Percentiles rank a stretch among this genome's conserved stretches.
Evolutionary conservation across 2,888 invertebrate species (phyloP).

Genomic region (Euphydryas editha): DNA sequence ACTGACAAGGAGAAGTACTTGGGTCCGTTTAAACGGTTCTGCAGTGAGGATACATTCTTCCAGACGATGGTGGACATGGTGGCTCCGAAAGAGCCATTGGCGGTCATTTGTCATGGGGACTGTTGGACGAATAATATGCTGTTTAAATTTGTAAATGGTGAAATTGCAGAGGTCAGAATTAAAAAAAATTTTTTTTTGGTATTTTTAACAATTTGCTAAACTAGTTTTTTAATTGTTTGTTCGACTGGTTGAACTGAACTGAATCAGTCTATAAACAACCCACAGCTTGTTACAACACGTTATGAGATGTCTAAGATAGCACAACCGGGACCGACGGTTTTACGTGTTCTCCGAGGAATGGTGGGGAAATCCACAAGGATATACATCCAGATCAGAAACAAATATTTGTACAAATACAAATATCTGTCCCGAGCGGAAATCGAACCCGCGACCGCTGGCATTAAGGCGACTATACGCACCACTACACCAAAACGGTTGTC

Average conservation of each 20-base stretch:
- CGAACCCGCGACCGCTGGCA: too few species aligned
- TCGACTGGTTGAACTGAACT: background rate
- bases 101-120: conserved; percentile 89
- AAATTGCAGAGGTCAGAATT: conserved; percentile 80
- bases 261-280: too few species aligned
- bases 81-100: conserved; percentile 84
- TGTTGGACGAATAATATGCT: conserved; percentile 90
- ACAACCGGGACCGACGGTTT: too few species aligned
- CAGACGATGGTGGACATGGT: conserved; percentile 86
- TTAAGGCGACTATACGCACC: too few species aligned
- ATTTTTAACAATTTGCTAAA: background rate
- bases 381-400: too few species aligned
- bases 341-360: too few species aligned
- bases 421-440: too few species aligned
- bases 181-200: background rate
- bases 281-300: too few species aligned
- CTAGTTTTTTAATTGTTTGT: background rate
- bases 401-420: too few species aligned
- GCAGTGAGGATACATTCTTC: conserved; percentile 86
- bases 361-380: too few species aligned
- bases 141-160: conserved; percentile 83
- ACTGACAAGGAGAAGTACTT: conserved; percentile 81
- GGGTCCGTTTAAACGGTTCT: conserved; percentile 84
- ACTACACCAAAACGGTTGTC: too few species aligned
- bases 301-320: too few species aligned